Evolutionary conservation across 2,797 vertebrate genomes (phyloP).

Genomic region (Paramormyrops hopkinsi): DNA sequence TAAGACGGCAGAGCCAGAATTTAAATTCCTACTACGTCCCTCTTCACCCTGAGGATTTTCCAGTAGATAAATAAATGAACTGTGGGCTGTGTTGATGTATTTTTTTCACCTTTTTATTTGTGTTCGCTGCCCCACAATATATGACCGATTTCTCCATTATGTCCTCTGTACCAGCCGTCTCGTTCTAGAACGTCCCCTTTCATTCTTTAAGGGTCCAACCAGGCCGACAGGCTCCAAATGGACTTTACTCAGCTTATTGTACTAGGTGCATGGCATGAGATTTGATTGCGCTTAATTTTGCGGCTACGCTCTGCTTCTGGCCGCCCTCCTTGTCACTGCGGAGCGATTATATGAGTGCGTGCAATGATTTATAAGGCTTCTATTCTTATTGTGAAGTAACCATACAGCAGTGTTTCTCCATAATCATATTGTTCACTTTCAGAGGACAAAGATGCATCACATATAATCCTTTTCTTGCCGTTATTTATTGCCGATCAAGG

Average conservation of each 20-base stretch:
- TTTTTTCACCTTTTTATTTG: conserved; percentile 8
- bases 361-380: background rate
- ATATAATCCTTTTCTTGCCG: background rate
- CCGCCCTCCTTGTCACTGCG: background rate
- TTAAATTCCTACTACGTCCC: background rate
- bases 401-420: background rate
- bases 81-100: conserved; percentile 1
- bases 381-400: background rate
- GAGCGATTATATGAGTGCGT: background rate
- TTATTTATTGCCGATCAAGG: background rate
- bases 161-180: background rate
- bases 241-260: background rate
- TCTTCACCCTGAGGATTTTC: background rate
- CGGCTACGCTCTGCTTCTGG: background rate
- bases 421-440: background rate
- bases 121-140: background rate
- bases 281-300: background rate
- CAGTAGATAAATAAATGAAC: conserved; percentile 9
- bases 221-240: background rate
- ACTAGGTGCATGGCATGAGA: background rate
- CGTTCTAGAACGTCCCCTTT: background rate
- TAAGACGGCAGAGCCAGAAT: background rate
- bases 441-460: background rate
- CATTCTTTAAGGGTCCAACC: background rate
- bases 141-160: background rate